Evolutionary conservation across 2,797 vertebrate species (phyloP).

Genomic region (Rhabdophis nuchalis): DNA sequence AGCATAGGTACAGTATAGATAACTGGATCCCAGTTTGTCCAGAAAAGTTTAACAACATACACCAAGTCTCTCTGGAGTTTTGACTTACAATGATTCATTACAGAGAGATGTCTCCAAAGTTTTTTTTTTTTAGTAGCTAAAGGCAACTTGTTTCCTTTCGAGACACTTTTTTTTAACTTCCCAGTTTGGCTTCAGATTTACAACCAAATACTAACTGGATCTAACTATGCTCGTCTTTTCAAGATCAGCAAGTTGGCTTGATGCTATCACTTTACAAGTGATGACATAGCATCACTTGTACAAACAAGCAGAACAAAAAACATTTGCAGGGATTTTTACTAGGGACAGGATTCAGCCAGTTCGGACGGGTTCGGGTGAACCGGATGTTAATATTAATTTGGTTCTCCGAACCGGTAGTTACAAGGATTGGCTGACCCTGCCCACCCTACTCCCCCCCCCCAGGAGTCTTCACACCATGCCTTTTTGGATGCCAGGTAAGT

Average conservation of each 20-base stretch:
- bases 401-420: too few species aligned
- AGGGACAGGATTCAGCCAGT: too few species aligned
- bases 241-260: not conserved
- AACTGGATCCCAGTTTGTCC: not conserved
- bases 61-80: not conserved
- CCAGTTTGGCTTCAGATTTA: not conserved
- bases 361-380: too few species aligned
- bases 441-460: too few species aligned
- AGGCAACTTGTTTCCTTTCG: not conserved
- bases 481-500: too few species aligned
- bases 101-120: not conserved
- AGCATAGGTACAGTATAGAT: not conserved
- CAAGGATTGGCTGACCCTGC: too few species aligned
- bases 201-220: not conserved
- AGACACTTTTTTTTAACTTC: not conserved
- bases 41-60: not conserved
- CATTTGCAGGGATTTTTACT: not conserved
- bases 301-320: not conserved
- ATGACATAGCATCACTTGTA: too few species aligned
- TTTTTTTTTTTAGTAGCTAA: not conserved
- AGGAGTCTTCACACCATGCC: too few species aligned
- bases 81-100: not conserved
- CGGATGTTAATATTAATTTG: too few species aligned
- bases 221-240: not conserved
- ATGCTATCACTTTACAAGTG: not conserved